Percentiles rank a stretch among this genome's conserved stretches.
Evolutionary conservation across 1,140 invertebrate species (phyloP).

Genomic region (Plectrocnemia conspersa): DNA sequence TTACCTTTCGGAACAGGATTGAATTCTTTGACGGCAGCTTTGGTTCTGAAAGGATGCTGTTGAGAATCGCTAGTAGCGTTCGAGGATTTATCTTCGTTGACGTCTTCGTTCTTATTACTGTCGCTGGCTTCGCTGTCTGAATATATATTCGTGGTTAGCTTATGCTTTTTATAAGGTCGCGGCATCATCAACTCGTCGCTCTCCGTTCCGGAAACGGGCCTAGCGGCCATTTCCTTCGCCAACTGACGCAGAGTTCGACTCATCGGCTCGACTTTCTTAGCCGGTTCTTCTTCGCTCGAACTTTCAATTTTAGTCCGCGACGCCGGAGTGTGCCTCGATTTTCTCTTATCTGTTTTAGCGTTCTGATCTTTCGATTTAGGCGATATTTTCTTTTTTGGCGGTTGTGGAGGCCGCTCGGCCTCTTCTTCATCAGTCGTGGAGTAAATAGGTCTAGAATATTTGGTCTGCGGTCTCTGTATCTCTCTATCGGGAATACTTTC

Average conservation of each 20-base stretch:
- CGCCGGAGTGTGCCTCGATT: slow-evolving; percentile 43
- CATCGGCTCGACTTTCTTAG: slow-evolving; percentile 44
- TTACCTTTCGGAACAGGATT: slow-evolving; percentile 44
- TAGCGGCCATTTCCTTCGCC: slow-evolving; percentile 62
- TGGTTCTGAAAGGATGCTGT: slow-evolving; percentile 64
- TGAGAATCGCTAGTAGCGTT: slow-evolving; percentile 62
- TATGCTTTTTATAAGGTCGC: slow-evolving; percentile 47
- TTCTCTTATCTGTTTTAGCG: slow-evolving; percentile 45
- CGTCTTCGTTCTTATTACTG: slow-evolving; percentile 43
- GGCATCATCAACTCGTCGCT: slow-evolving; percentile 70
- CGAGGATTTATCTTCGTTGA: slow-evolving; percentile 51
- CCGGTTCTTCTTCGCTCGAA: slow-evolving; percentile 56
- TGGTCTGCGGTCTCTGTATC: slow-evolving; percentile 39
- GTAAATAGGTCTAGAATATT: slow-evolving; percentile 43
- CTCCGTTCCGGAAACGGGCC: slow-evolving; percentile 60
- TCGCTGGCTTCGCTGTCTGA: slow-evolving; percentile 64
- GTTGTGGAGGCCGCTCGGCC: slow-evolving; percentile 38
- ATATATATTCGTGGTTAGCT: slow-evolving; percentile 62
- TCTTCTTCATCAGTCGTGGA: slow-evolving; percentile 51
- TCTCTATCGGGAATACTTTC: slow-evolving; percentile 51
- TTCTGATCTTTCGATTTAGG: slow-evolving; percentile 42
- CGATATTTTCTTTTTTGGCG: slow-evolving; percentile 47
- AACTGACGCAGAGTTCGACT: slow-evolving; percentile 62
- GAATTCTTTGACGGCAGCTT: slow-evolving; percentile 80
- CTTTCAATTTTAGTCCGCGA: slow-evolving; percentile 51